phyloP scores from a whole-genome alignment of 2,888 invertebrate genomes.

The Ceriagrion tenellum region DNA sequence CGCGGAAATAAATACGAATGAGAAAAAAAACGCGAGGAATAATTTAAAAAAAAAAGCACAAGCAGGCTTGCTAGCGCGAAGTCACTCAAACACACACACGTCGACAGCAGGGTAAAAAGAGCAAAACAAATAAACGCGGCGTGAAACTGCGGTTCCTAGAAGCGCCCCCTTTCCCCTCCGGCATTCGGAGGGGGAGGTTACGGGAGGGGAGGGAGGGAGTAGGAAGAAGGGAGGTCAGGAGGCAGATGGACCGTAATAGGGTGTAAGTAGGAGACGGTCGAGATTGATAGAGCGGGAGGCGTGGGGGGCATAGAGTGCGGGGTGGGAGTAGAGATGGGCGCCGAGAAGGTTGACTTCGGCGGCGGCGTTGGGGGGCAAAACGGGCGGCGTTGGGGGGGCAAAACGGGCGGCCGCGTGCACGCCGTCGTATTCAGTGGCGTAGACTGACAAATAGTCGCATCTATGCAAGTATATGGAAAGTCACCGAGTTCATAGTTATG shows the following conservation, averaged over 20 bases:
- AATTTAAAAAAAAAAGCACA: neutral
- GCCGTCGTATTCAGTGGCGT: no score
- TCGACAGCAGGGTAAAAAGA: neutral
- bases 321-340: neutral
- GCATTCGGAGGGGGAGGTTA: neutral
- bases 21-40: neutral
- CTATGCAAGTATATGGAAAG: no score
- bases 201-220: neutral
- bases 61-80: neutral
- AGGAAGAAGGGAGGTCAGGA: neutral
- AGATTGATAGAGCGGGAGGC: neutral
- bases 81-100: conserved; percentile 24
- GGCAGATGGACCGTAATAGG: neutral
- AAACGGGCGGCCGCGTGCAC: no score
- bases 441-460: no score
- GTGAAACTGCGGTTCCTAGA: conserved; percentile 41
- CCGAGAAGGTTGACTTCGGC: no score
- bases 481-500: no score
- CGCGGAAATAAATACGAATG: neutral
- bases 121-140: conserved; percentile 33
- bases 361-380: no score
- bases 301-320: neutral
- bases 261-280: neutral
- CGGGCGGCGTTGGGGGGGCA: no score
- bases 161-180: neutral